Evolutionary conservation across 1,140 invertebrate genomes (phyloP).

Genomic region (Monomorium pharaonis): DNA sequence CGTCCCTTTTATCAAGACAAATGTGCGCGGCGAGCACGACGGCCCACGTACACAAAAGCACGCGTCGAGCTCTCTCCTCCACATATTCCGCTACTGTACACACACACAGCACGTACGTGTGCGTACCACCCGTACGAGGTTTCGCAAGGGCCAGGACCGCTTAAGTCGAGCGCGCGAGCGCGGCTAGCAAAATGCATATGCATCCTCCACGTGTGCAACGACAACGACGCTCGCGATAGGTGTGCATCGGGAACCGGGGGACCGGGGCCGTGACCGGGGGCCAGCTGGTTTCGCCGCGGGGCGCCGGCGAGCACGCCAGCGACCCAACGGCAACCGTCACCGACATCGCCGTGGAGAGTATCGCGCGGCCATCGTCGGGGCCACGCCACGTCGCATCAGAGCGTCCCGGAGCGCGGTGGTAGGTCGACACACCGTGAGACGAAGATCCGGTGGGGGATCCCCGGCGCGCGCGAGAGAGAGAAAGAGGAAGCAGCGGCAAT

Average conservation of each 20-base stretch:
- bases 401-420: conserved; percentile 72
- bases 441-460: conserved; percentile 35
- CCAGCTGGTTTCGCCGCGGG: conserved; percentile 78
- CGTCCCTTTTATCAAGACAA: conserved; percentile 84
- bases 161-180: conserved; percentile 21
- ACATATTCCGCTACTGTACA: background rate
- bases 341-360: conserved; percentile 43
- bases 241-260: conserved; percentile 18
- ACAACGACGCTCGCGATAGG: conserved; percentile 59
- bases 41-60: conserved; percentile 13
- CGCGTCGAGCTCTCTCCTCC: background rate
- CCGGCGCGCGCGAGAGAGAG: conserved; percentile 4
- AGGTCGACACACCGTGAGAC: conserved; percentile 74
- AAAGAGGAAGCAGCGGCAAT: conserved; percentile 68
- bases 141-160: conserved; percentile 2
- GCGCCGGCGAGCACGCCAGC: conserved; percentile 55
- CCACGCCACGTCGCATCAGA: conserved; percentile 38
- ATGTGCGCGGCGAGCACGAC: conserved; percentile 67
- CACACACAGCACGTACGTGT: no score
- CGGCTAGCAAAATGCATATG: background rate
- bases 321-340: conserved; percentile 7
- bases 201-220: conserved; percentile 55
- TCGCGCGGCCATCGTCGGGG: conserved; percentile 63
- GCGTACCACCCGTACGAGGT: no score
- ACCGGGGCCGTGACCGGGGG: conserved; percentile 50